These are phyloP conservation scores for Andrena minutula DNA, from an alignment of 2,888 invertebrate genomes.

Conservation along the genomic window DNA sequence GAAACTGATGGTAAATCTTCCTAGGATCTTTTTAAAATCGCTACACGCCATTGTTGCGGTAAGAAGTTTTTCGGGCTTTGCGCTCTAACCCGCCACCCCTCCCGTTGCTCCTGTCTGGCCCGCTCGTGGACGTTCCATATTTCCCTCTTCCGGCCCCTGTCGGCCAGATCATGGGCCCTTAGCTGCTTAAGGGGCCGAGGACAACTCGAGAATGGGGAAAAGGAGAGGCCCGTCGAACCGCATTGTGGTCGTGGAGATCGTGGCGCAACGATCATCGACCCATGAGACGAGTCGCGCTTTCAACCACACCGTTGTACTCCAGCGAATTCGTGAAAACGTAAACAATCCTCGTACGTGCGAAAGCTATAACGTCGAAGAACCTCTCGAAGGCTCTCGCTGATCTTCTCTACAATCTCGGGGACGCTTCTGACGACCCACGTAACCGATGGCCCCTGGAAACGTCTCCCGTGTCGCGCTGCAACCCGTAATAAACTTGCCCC, in stretches of 20 bases:
- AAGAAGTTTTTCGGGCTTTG: slow-evolving; percentile 81
- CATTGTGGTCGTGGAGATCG: slow-evolving; percentile 52
- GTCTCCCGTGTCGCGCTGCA: slow-evolving; percentile 38
- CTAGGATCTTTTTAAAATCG: slow-evolving; percentile 82
- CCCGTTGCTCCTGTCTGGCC: slow-evolving; percentile 29
- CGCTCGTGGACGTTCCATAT: slow-evolving; percentile 58
- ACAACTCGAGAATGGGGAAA: slow-evolving; percentile 48
- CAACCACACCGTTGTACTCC: slow-evolving; percentile 31
- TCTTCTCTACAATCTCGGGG: neutral
- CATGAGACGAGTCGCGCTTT: slow-evolving; percentile 27
- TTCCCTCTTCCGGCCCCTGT: slow-evolving; percentile 69
- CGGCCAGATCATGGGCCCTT: slow-evolving; percentile 77
- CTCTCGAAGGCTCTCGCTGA: neutral
- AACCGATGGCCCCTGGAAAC: slow-evolving; percentile 34
- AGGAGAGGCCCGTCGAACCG: slow-evolving; percentile 33
- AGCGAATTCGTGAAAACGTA: no score
- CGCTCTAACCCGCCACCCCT: slow-evolving; percentile 51
- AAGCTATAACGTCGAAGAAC: neutral
- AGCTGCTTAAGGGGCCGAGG: slow-evolving; percentile 77
- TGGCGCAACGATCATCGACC: slow-evolving; percentile 44
- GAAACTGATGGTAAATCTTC: slow-evolving; percentile 82
- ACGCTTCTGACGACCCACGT: neutral
- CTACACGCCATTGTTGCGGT: slow-evolving; percentile 81
- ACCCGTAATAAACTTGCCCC: slow-evolving; percentile 65
- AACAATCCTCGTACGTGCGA: neutral